These are phyloP conservation scores for Epirrhoe alternata DNA, from an alignment of 2,888 invertebrate species.

Conservation along the genomic window DNA sequence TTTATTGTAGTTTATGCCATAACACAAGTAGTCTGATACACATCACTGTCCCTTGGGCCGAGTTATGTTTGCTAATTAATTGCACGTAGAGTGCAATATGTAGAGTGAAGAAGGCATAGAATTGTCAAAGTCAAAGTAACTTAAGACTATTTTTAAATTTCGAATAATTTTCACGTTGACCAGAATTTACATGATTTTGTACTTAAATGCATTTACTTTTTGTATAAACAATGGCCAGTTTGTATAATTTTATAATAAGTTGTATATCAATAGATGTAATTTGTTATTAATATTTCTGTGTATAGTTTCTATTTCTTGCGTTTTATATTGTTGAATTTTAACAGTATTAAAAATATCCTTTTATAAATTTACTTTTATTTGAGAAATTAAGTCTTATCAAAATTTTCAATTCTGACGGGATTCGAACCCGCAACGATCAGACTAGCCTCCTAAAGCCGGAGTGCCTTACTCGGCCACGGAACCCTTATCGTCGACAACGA, in stretches of 20 bases:
- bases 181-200: conserved; percentile 42
- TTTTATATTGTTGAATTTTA: conserved; percentile 84
- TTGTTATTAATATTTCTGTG: conserved; percentile 66
- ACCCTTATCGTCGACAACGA: too few species aligned
- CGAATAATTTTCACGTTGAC: conserved; percentile 29
- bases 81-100: conserved; percentile 36
- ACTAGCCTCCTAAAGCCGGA: too few species aligned
- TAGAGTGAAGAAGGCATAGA: conserved; percentile 36
- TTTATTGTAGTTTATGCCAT: conserved; percentile 45
- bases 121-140: conserved; percentile 39
- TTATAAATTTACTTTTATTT: conserved; percentile 13
- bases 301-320: conserved; percentile 72
- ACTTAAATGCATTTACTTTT: conserved; percentile 55
- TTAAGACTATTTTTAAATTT: conserved; percentile 33
- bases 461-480: too few species aligned
- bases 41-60: conserved; percentile 19
- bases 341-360: conserved; percentile 77
- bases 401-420: too few species aligned
- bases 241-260: conserved; percentile 29
- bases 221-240: conserved; percentile 40
- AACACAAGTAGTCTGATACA: conserved; percentile 38
- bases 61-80: conserved; percentile 39
- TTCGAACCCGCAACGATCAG: too few species aligned
- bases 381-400: too few species aligned
- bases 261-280: conserved; percentile 47